Evolutionary conservation across 2,888 invertebrate genomes (phyloP).

Genomic region (Cosmia trapezina): DNA sequence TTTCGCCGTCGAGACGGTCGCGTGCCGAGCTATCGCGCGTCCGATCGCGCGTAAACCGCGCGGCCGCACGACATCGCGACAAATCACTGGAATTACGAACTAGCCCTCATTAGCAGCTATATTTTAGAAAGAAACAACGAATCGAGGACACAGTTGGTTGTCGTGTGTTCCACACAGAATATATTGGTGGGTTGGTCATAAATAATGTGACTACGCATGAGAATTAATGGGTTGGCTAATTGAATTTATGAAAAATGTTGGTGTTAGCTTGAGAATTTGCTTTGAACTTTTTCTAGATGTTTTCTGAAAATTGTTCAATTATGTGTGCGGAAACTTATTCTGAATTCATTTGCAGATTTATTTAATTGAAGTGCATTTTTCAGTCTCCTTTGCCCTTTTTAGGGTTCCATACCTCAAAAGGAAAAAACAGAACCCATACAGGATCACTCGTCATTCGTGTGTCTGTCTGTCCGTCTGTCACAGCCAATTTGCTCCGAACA

Average conservation of each 20-base stretch:
- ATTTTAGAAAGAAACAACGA: conserved; percentile 76
- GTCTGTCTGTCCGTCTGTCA: too few species aligned
- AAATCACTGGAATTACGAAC: conserved; percentile 84
- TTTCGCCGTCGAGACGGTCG: conserved; percentile 54
- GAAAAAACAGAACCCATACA: too few species aligned
- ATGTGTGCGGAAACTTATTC: background rate
- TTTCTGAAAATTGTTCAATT: background rate
- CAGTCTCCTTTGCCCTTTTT: background rate
- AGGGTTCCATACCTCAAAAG: too few species aligned
- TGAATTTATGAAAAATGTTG: conserved; percentile 39
- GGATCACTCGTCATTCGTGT: too few species aligned
- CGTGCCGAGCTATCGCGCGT: conserved; percentile 65
- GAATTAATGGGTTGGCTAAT: conserved; percentile 40
- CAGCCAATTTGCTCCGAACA: too few species aligned
- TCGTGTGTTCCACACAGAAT: conserved; percentile 54
- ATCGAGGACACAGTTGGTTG: conserved; percentile 63
- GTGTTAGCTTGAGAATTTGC: background rate
- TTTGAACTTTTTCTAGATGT: conserved; percentile 2
- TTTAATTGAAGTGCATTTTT: background rate
- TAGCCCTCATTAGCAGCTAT: conserved; percentile 81
- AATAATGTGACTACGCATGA: conserved; percentile 48
- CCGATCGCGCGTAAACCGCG: conserved; percentile 58
- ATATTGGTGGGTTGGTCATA: conserved; percentile 46
- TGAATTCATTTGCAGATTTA: background rate
- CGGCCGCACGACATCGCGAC: conserved; percentile 76